Evolutionary conservation across 2,113 vertebrate species (phyloP).

Genomic region (Microcebus lehilahytsara): DNA sequence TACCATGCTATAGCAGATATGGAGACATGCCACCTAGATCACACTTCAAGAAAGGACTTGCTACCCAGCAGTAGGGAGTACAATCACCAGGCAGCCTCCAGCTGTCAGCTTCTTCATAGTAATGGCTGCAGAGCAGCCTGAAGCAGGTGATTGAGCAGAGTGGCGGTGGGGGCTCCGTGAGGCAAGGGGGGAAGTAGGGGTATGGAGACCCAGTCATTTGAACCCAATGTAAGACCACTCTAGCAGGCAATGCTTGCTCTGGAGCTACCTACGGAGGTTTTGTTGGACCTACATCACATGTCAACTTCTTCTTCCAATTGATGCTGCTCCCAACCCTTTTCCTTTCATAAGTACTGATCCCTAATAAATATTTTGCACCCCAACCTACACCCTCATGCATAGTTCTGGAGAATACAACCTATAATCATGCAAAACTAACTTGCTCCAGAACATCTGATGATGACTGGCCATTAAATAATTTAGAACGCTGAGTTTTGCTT

Average conservation of each 20-base stretch:
- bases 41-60: not conserved
- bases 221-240: not conserved
- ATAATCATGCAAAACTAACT: not conserved
- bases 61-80: not conserved
- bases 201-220: not conserved
- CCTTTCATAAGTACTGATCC: not conserved
- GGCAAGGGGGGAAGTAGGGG: too few species aligned
- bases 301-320: not conserved
- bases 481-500: not conserved
- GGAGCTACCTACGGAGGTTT: not conserved
- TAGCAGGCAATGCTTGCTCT: not conserved
- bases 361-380: not conserved
- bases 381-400: not conserved
- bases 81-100: not conserved
- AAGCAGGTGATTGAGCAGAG: not conserved
- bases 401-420: not conserved
- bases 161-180: accelerated
- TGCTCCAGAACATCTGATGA: not conserved
- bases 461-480: not conserved
- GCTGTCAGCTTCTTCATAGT: not conserved
- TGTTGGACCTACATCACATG: not conserved
- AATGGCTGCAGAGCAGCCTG: not conserved
- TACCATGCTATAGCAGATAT: not conserved
- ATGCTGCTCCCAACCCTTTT: not conserved
- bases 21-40: not conserved